Percentiles rank a stretch among this genome's conserved stretches.
phyloP scores from a whole-genome alignment of 2,113 vertebrate genomes.

The Buteo buteo region DNA sequence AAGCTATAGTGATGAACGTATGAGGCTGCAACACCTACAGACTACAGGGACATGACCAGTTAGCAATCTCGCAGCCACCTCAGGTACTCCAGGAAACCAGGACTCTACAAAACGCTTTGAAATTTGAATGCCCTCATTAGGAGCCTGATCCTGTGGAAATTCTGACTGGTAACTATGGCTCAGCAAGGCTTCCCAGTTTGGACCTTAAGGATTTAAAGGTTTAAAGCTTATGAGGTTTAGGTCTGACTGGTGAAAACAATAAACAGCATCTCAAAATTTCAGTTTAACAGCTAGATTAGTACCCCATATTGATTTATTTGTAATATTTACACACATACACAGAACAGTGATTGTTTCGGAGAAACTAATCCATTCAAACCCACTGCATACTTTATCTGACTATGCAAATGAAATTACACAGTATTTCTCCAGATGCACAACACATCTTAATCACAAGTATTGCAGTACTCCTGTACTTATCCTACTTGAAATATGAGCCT shows the following conservation, averaged over 20 bases:
- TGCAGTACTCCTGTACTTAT: not conserved
- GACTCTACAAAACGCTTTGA: not conserved
- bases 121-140: not conserved
- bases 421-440: not conserved
- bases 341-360: not conserved
- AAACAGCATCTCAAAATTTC: not conserved
- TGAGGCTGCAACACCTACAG: not conserved
- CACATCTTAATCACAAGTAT: not conserved
- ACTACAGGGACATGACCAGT: accelerated
- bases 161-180: not conserved
- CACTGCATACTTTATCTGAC: not conserved
- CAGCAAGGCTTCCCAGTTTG: not conserved
- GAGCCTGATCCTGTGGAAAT: not conserved
- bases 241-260: not conserved
- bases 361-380: not conserved
- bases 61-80: accelerated
- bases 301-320: not conserved
- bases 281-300: not conserved
- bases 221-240: not conserved
- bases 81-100: not conserved
- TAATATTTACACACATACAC: not conserved
- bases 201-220: not conserved
- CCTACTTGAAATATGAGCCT: not conserved
- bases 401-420: not conserved
- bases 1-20: not conserved